phyloP scores from a whole-genome alignment of 2,113 vertebrate species.

The Copsychus sechellarum region DNA sequence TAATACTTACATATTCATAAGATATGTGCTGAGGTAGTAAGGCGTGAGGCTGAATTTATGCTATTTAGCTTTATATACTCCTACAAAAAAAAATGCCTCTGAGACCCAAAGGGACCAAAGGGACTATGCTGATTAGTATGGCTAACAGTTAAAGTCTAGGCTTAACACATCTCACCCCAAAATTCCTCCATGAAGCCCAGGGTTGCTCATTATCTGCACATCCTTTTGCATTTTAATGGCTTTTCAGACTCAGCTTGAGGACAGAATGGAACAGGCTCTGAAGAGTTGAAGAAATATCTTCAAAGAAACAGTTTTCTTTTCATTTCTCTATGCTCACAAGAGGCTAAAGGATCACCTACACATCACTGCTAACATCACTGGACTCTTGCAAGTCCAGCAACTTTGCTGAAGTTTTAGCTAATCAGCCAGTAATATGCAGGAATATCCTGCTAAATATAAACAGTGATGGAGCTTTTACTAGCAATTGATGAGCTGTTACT shows the following conservation, averaged over 20 bases:
- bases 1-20: neutral
- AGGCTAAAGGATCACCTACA: neutral
- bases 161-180: neutral
- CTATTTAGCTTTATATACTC: neutral
- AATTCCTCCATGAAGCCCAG: neutral
- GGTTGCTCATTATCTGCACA: neutral
- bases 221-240: neutral
- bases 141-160: neutral
- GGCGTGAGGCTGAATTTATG: constrained; percentile 4
- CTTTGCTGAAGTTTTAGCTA: neutral
- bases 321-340: neutral
- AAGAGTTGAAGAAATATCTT: neutral
- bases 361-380: neutral
- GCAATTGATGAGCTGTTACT: neutral
- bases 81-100: neutral
- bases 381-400: neutral
- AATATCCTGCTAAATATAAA: neutral
- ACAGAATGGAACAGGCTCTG: neutral
- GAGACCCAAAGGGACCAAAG: neutral
- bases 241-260: constrained; percentile 7
- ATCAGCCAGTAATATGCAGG: neutral
- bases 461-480: neutral
- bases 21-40: neutral
- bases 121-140: neutral
- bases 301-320: neutral